Conservation (phyloP, 2,888 invertebrate species). For the Agrenia bidenticulata region DNA sequence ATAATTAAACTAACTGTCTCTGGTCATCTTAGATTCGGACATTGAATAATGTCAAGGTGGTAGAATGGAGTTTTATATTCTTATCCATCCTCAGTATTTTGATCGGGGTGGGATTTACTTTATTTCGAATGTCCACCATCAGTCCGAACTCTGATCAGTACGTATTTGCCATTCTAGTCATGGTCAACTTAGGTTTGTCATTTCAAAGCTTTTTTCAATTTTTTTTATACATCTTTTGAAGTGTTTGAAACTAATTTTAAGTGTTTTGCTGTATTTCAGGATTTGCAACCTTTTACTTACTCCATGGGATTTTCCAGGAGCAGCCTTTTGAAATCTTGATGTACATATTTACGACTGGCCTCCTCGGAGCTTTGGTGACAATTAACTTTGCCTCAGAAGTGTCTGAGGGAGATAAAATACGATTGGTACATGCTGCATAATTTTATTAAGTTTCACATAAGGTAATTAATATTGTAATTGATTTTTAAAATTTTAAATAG, state of each 20-base stretch:
- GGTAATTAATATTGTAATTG: neutral
- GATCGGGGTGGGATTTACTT: conserved; percentile 34
- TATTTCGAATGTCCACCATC: conserved; percentile 37
- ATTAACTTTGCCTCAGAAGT: conserved; percentile 38
- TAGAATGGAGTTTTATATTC: conserved; percentile 44
- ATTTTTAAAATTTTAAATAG: conserved; percentile 25
- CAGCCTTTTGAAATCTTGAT: conserved; percentile 48
- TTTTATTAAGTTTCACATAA: too few relatives aligned
- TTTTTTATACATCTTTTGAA: neutral
- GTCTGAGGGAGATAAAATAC: conserved; percentile 12
- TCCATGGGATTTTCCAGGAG: conserved; percentile 50
- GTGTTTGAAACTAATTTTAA: neutral
- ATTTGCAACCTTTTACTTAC: conserved; percentile 46
- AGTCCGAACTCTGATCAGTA: conserved; percentile 37
- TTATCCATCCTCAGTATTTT: conserved; percentile 28
- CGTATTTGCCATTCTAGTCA: conserved; percentile 43
- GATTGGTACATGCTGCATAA: conserved; percentile 17
- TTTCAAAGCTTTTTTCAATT: neutral
- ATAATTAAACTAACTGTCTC: neutral
- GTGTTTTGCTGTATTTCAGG: conserved; percentile 29
- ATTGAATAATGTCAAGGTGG: conserved; percentile 25
- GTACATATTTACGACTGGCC: conserved; percentile 36
- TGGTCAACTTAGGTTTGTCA: conserved; percentile 41
- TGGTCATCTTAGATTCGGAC: conserved; percentile 40
- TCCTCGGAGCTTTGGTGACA: conserved; percentile 43